Conservation (phyloP, 2,888 invertebrate genomes). For the Drosophila fulvimacula region DNA sequence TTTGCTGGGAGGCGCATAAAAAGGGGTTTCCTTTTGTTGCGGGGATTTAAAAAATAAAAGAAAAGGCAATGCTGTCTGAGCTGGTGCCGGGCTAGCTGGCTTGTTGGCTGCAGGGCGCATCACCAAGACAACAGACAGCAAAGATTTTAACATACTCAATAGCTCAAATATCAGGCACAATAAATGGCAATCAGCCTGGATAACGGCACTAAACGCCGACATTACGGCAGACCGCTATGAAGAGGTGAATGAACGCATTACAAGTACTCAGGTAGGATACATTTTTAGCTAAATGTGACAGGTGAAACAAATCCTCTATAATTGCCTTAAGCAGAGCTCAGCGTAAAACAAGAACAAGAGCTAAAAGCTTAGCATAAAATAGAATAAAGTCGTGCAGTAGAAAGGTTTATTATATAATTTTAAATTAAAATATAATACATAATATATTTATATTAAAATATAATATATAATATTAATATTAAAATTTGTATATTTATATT, state of each 20-base stretch:
- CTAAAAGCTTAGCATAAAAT: neutral
- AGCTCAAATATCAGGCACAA: constrained; percentile 65
- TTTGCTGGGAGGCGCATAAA: neutral
- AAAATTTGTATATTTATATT: too few relatives aligned
- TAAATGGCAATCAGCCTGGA: constrained; percentile 56
- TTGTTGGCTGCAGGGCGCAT: constrained; percentile 37
- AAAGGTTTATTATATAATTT: neutral
- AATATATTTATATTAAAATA: too few relatives aligned
- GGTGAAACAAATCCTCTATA: neutral
- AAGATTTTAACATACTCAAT: constrained; percentile 51
- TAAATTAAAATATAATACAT: neutral
- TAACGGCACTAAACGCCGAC: constrained; percentile 33
- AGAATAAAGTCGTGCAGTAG: too few relatives aligned
- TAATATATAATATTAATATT: too few relatives aligned
- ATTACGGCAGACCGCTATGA: constrained; percentile 1
- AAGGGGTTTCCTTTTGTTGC: constrained; percentile 1
- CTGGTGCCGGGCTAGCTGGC: constrained; percentile 25
- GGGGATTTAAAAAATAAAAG: constrained; percentile 23
- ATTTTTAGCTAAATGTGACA: neutral
- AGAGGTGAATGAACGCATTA: constrained; percentile 31
- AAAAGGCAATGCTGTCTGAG: constrained; percentile 50
- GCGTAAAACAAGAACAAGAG: neutral
- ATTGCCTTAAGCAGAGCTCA: neutral
- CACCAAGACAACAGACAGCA: constrained; percentile 65
- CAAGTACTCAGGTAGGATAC: neutral